These are phyloP conservation scores for Adela reaumurella DNA, from an alignment of 2,888 invertebrate genomes.

Conservation along the genomic window DNA sequence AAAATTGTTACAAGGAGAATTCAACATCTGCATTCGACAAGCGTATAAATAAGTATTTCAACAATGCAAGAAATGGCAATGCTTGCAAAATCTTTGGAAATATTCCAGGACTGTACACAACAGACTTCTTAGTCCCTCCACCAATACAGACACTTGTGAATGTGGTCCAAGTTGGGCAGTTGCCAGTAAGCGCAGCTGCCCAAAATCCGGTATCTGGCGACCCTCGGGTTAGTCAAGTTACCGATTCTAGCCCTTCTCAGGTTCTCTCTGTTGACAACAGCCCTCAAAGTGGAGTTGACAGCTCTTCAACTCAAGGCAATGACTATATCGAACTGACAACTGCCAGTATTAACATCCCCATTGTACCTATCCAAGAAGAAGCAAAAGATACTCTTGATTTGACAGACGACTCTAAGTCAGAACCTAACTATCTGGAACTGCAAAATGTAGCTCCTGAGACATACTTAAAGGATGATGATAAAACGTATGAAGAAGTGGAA, in stretches of 20 bases:
- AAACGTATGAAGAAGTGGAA: not conserved
- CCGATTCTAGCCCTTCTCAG: slow-evolving; percentile 41
- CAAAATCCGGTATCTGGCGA: slow-evolving; percentile 47
- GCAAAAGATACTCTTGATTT: not conserved
- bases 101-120: slow-evolving; percentile 55
- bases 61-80: not conserved
- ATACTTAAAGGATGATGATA: not conserved
- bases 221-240: slow-evolving; percentile 44
- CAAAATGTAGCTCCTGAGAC: not conserved
- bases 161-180: slow-evolving; percentile 57
- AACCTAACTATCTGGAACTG: not conserved
- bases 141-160: slow-evolving; percentile 41
- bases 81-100: slow-evolving; percentile 28
- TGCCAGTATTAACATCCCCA: slow-evolving; percentile 34
- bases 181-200: slow-evolving; percentile 41
- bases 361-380: not conserved
- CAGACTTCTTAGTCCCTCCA: slow-evolving; percentile 58
- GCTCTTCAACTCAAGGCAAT: slow-evolving; percentile 20
- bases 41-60: slow-evolving; percentile 6
- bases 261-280: slow-evolving; percentile 39
- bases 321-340: slow-evolving; percentile 48
- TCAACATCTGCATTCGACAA: slow-evolving; percentile 24
- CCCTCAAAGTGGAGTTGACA: slow-evolving; percentile 25
- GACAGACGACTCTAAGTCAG: too few species aligned
- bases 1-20: slow-evolving; percentile 14